Evolutionary conservation across 2,797 vertebrate species (phyloP).

Genomic region (Peromyscus melanophrys): DNA sequence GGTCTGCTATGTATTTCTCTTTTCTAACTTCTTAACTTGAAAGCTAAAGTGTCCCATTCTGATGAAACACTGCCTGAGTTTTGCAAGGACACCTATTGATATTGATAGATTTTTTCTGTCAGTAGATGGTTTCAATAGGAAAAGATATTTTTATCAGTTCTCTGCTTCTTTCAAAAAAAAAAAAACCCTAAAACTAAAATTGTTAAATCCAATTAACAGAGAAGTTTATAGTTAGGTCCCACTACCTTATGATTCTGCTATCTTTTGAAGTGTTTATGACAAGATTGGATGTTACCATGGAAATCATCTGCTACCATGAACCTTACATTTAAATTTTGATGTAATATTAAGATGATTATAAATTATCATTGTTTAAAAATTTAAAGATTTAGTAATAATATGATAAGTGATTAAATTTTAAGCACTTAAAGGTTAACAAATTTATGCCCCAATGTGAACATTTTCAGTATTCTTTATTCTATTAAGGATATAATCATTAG

Average conservation of each 20-base stretch:
- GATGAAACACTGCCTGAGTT: not conserved
- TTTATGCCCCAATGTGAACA: constrained; percentile 70
- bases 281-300: constrained; percentile 76
- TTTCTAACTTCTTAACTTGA: not conserved
- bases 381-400: constrained; percentile 71
- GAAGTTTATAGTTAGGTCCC: constrained; percentile 38
- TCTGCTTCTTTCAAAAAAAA: constrained; percentile 56
- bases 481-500: constrained; percentile 68
- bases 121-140: not conserved
- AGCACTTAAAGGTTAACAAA: constrained; percentile 67
- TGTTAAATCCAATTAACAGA: constrained; percentile 61
- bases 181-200: not conserved
- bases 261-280: constrained; percentile 76
- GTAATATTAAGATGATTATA: constrained; percentile 69
- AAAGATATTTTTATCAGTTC: not conserved
- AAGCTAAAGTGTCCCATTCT: not conserved
- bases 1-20: not conserved
- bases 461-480: constrained; percentile 31
- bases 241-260: constrained; percentile 38
- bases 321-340: constrained; percentile 71
- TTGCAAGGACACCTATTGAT: not conserved
- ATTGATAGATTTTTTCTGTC: constrained; percentile 39
- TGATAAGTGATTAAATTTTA: constrained; percentile 69
- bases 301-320: constrained; percentile 69
- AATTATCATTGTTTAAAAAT: constrained; percentile 62